phyloP scores from a whole-genome alignment of 2,888 invertebrate genomes.

The Callinectes sapidus region DNA sequence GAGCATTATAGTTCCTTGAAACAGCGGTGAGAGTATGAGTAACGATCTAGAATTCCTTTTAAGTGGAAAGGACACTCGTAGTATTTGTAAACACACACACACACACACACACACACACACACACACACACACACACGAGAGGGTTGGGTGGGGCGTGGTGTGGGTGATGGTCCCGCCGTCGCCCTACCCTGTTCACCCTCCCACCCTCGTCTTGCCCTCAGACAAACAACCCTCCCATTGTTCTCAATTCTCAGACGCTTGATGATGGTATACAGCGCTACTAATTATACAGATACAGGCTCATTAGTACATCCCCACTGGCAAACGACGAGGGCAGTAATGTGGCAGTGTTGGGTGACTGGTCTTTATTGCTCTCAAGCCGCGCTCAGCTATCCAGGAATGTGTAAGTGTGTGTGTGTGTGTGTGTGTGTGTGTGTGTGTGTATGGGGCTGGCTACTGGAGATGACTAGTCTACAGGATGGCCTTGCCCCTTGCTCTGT shows the following conservation, averaged over 20 bases:
- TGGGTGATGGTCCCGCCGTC: neutral
- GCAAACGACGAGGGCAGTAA: slow-evolving; percentile 27
- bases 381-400: slow-evolving; percentile 14
- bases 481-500: neutral
- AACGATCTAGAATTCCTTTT: neutral
- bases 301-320: slow-evolving; percentile 42
- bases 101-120: slow-evolving; percentile 24
- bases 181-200: neutral
- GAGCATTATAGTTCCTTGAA: neutral
- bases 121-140: slow-evolving; percentile 7
- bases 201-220: slow-evolving; percentile 21
- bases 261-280: slow-evolving; percentile 37
- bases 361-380: slow-evolving; percentile 7
- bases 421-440: slow-evolving; percentile 31
- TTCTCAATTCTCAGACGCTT: slow-evolving; percentile 32
- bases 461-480: neutral
- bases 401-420: slow-evolving; percentile 34
- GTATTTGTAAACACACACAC: neutral
- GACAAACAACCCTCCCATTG: slow-evolving; percentile 38
- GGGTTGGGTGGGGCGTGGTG: neutral
- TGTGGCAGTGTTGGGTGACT: slow-evolving; percentile 35
- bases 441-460: neutral
- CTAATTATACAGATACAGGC: slow-evolving; percentile 42
- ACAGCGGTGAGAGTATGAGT: neutral
- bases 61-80: neutral